phyloP scores from a whole-genome alignment of 2,888 invertebrate species.

The Catocala sponsa region DNA sequence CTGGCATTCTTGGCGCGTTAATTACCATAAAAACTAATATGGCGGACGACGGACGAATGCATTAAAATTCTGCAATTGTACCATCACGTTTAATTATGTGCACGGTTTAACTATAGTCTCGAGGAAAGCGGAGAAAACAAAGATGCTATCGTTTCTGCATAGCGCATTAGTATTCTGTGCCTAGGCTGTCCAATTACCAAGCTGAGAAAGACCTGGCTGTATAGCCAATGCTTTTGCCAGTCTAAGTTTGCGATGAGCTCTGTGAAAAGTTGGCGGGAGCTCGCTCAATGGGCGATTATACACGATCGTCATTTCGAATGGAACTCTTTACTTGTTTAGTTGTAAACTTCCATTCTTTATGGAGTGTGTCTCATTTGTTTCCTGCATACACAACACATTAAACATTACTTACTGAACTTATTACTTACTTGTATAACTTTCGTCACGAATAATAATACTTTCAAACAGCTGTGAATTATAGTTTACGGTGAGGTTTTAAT shows the following conservation, averaged over 20 bases:
- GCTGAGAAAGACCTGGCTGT: constrained; percentile 5
- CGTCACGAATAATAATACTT: no score
- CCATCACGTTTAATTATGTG: constrained; percentile 31
- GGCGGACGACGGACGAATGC: constrained; percentile 28
- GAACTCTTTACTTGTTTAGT: neutral
- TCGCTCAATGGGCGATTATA: constrained; percentile 14
- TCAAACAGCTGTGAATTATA: no score
- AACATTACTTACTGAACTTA: neutral
- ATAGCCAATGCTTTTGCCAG: constrained; percentile 6
- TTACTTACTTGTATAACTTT: no score
- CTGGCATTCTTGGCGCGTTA: constrained; percentile 12
- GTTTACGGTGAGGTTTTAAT: no score
- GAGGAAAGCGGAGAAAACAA: constrained; percentile 52
- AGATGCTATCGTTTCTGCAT: constrained; percentile 44
- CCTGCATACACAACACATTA: neutral
- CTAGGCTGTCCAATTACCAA: constrained; percentile 38
- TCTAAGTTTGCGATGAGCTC: neutral
- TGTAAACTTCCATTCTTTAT: neutral
- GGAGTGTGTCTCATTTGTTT: neutral
- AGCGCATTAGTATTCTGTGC: constrained; percentile 46
- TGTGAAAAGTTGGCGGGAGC: constrained; percentile 16
- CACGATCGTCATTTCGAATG: constrained; percentile 8
- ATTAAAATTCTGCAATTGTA: constrained; percentile 40
- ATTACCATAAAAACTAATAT: constrained; percentile 27
- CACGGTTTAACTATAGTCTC: constrained; percentile 22